phyloP scores from a whole-genome alignment of 2,113 vertebrate species.

The Xenotilapia flavipinnis region DNA sequence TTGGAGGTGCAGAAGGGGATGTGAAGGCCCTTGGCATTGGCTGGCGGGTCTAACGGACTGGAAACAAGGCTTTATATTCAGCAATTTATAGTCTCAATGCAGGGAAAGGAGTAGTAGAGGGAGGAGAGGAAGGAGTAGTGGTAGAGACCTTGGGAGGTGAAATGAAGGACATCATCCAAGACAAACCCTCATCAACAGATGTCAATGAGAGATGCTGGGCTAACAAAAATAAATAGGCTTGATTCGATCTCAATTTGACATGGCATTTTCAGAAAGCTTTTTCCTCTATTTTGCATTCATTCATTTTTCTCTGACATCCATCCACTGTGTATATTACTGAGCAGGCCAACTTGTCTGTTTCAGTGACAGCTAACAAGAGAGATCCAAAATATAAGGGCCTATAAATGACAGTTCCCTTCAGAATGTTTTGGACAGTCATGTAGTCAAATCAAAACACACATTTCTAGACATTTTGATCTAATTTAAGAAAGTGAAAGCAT shows the following conservation, averaged over 20 bases:
- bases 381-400: not conserved
- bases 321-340: not conserved
- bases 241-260: conserved; percentile 38
- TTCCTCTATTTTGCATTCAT: not conserved
- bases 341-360: not conserved
- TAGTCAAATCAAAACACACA: not conserved
- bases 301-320: not conserved
- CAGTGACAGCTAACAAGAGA: conserved; percentile 1
- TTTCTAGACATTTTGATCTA: not conserved
- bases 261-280: conserved; percentile 4
- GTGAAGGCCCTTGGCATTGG: conserved; percentile 60
- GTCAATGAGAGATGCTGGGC: conserved; percentile 40
- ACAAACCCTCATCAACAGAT: conserved; percentile 65
- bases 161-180: conserved; percentile 66
- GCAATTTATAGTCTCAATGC: conserved; percentile 67
- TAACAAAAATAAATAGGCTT: conserved; percentile 50
- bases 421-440: not conserved
- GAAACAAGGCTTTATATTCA: conserved; percentile 72
- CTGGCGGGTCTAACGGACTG: conserved; percentile 65
- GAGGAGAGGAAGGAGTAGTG: conserved; percentile 14
- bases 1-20: conserved; percentile 50
- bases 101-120: conserved; percentile 24
- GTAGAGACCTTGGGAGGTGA: conserved; percentile 59
- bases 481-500: not conserved
- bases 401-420: not conserved